These are phyloP conservation scores for Mesoligia furuncula DNA, from an alignment of 2,888 invertebrate species.

Conservation along the genomic window DNA sequence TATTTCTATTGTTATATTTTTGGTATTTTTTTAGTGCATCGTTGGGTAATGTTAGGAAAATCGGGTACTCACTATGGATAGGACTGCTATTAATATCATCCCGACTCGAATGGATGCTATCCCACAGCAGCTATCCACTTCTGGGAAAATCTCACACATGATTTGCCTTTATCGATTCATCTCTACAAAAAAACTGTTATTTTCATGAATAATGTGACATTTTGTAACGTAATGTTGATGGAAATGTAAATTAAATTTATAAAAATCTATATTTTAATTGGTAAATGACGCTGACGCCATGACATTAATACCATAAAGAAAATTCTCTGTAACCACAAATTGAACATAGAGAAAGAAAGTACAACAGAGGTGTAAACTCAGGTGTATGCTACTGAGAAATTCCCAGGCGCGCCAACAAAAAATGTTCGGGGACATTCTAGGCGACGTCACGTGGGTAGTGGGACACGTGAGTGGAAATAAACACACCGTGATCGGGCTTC, in stretches of 20 bases:
- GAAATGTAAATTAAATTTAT: background rate
- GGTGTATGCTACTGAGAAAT: too few relatives aligned
- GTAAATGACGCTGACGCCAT: conserved; percentile 2
- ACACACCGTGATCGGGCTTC: too few relatives aligned
- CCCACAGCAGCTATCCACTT: conserved; percentile 70
- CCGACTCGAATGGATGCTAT: conserved; percentile 69
- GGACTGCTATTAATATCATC: conserved; percentile 73
- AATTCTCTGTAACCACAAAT: conserved; percentile 15
- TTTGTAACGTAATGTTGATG: conserved; percentile 7
- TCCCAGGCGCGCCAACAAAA: too few relatives aligned
- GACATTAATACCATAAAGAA: background rate
- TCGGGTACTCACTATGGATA: conserved; percentile 73
- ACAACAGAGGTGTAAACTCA: background rate
- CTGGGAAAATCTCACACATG: conserved; percentile 81
- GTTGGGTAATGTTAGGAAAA: background rate
- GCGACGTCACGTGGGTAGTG: too few relatives aligned
- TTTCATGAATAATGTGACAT: conserved; percentile 36
- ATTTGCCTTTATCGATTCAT: conserved; percentile 24
- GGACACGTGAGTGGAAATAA: too few relatives aligned
- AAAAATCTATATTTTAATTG: background rate
- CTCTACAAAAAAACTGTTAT: conserved; percentile 28
- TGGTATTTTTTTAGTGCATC: background rate
- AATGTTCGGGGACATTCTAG: too few relatives aligned
- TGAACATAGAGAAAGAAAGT: background rate
- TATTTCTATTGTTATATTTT: background rate